phyloP scores from a whole-genome alignment of 1,140 invertebrate genomes.

The Aphelenchoides besseyi region DNA sequence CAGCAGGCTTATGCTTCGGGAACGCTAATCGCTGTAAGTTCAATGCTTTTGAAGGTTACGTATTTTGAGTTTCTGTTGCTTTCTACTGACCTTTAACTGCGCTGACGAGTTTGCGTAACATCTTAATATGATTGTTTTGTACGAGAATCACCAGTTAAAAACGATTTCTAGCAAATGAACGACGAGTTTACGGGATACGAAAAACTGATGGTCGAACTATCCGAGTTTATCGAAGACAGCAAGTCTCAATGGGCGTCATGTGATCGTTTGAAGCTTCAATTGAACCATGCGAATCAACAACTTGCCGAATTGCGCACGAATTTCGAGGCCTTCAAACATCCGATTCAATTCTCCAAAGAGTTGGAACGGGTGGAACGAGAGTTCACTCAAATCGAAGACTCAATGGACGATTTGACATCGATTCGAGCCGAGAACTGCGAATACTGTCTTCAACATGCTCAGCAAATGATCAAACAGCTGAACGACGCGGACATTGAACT shows the following conservation, averaged over 20 bases:
- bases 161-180: slow-evolving; percentile 50
- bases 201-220: slow-evolving; percentile 43
- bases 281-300: slow-evolving; percentile 52
- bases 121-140: slow-evolving; percentile 3
- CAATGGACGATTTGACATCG: slow-evolving; percentile 51
- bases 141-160: slow-evolving; percentile 7
- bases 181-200: slow-evolving; percentile 53
- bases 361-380: slow-evolving; percentile 41
- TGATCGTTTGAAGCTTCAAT: slow-evolving; percentile 51
- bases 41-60: not conserved
- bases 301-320: slow-evolving; percentile 48
- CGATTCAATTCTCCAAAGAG: slow-evolving; percentile 49
- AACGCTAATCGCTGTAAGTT: slow-evolving; percentile 49
- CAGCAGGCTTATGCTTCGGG: slow-evolving; percentile 44
- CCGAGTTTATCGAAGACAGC: slow-evolving; percentile 43
- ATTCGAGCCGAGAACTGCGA: slow-evolving; percentile 52
- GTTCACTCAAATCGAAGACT: slow-evolving; percentile 45
- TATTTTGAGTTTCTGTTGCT: not conserved
- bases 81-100: not conserved
- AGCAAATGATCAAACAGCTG: slow-evolving; percentile 40
- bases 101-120: not conserved
- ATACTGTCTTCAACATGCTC: slow-evolving; percentile 42
- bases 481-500: slow-evolving; percentile 32
- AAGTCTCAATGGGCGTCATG: slow-evolving; percentile 46
- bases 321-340: slow-evolving; percentile 56